Evolutionary conservation across 2,888 invertebrate genomes (phyloP), one percentile per base, ranked within the genome.

Genomic region (Erebia palarica): DNA sequence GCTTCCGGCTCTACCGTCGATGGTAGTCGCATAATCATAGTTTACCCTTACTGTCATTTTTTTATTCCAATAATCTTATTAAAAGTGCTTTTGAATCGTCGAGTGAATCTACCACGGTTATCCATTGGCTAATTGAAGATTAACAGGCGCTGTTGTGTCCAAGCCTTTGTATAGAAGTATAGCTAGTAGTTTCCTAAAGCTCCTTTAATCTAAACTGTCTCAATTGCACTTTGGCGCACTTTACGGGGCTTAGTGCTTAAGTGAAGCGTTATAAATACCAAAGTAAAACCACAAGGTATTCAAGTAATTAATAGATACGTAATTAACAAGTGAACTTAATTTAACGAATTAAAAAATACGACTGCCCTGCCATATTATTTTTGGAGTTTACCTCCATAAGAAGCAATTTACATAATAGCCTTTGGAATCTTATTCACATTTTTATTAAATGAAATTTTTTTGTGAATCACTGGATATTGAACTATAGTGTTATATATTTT

Each of bases 151-250:
- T n/a, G 4, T 16, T 16, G 53, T 53, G 53, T 9, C 53, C 53
- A 16, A 16, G 53, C 53, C 16, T 27, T 27, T 27, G 27, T 27
- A 27, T 3, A 27, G 27, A 9, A 11, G 11, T 16, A 14, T 58
- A 58, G 0, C 11, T 60, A 60, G 2, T 14, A 36, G 36, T 36
- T 4, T 14, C 10, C 59, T 47, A 47, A 61, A 47, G 61, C 61
- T 63, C n/a, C 47, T 63, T 63, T 63, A 63, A 49, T 63, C 61
- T 63, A 14, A 21, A 63, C 47, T 47, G 18, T 49, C 61, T 16
- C 49, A 18, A 49, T 63, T 63, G 47, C 47, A 47, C 61, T 63
- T 63, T 63, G 18, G 21, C 47, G 47, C 61, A 63, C 61, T 63
- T 63, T 49, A 49, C 21, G 3, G 59, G 59, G 42, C 59, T 60